Base-by-base conservation (phyloP, 2,888 invertebrate genomes). In the Napeogenes sylphis region DNA sequence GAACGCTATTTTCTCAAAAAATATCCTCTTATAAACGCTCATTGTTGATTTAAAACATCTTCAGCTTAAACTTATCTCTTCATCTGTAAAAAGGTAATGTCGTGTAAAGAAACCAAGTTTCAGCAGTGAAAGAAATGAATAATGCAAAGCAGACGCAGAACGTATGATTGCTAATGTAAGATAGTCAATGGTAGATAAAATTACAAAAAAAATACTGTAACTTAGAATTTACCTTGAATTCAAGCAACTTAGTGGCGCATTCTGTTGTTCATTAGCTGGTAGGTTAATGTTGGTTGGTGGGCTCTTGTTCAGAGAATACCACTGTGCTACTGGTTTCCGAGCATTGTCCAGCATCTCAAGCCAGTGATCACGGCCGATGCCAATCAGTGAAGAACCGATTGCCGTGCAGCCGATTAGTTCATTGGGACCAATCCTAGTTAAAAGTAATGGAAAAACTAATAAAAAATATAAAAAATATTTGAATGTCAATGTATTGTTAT, bases 321-420 rank as follows among this genome's bases (percentile, higher is more conserved):
- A 96, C 78, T 96, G 96, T 0, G 96, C 95, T 8, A 96, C 95
- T 0, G 96, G 96, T 81, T 95, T 94, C 66, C 96, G 90, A 8
- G 95, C 95, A 83, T 94, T 95, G 81, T 96, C 95, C 78, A 96
- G 79, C 96, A 96, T 90, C 84, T 95, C 95, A 63, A 94, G 91
- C 96, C 96, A 96, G 76, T 96, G 96, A 79, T 96, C 95, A 55
- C 95, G 92, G 0, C 95, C 96, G 45, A 94, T 92, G 4, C 96
- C 96, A 62, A 94, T 93, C 75, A 94, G 93, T 63, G 92, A 92
- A 0, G 95, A 93, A 0, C 96, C 96, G 62, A 96, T 94, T n/a
- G 94, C 94, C 2, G 94, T 94, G 81, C 95, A 96, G 4, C 97
- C 97, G 90, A 97, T 95, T 69, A 96, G 85, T 80, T 97, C 97